Evolutionary conservation across 2,888 invertebrate species (phyloP).

Genomic region (Lamproptera curius): DNA sequence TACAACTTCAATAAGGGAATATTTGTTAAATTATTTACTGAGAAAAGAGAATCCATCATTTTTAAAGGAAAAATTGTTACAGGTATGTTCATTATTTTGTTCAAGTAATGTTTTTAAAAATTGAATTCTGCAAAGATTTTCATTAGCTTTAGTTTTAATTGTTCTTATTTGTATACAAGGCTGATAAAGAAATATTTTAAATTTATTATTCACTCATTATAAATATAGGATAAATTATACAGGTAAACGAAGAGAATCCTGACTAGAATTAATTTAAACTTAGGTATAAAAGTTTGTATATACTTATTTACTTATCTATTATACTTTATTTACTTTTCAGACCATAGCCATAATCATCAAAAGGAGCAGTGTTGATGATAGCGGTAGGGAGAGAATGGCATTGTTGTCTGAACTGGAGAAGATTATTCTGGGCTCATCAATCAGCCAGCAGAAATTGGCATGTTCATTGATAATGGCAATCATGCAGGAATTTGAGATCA

Average conservation of each 20-base stretch:
- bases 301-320: constrained; percentile 37
- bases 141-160: no score
- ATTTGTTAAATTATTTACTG: constrained; percentile 87
- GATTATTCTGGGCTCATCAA: constrained; percentile 88
- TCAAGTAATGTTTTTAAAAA: neutral
- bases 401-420: constrained; percentile 86
- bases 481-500: constrained; percentile 92
- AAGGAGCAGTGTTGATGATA: constrained; percentile 87
- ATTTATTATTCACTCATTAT: no score
- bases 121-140: no score
- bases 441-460: constrained; percentile 87
- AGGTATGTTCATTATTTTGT: constrained; percentile 58
- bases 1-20: constrained; percentile 84
- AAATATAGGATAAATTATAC: no score
- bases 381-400: constrained; percentile 81
- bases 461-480: constrained; percentile 90
- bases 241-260: no score
- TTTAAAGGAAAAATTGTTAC: constrained; percentile 85
- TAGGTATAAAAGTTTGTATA: neutral
- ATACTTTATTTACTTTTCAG: constrained; percentile 50
- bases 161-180: no score
- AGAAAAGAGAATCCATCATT: constrained; percentile 84
- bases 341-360: constrained; percentile 94
- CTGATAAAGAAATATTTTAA: no score
- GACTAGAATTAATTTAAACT: neutral